A percentile compares a stretch with the other conserved stretches of the same genome.
These are phyloP conservation scores for Rhodeus uyekii DNA, from an alignment of 2,797 vertebrate genomes.

Conservation along the genomic window DNA sequence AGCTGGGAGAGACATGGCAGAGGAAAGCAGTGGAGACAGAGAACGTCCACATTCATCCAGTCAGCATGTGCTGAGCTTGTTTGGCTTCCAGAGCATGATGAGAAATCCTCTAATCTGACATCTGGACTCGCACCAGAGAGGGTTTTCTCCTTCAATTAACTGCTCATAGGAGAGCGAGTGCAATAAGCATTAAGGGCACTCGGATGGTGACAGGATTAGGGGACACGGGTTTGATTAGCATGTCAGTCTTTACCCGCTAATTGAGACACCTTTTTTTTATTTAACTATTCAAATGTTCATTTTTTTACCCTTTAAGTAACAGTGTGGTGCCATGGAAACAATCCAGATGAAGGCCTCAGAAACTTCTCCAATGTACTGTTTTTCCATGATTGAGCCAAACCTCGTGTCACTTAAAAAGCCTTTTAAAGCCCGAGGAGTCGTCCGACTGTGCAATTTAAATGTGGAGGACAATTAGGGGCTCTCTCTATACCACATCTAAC, in stretches of 20 bases:
- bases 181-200: background rate
- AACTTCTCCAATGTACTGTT: constrained; percentile 37
- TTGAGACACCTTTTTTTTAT: constrained; percentile 28
- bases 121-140: constrained; percentile 14
- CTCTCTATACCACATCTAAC: constrained; percentile 36
- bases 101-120: constrained; percentile 35
- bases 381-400: constrained; percentile 44
- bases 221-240: constrained; percentile 23
- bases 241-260: constrained; percentile 44
- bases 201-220: constrained; percentile 26
- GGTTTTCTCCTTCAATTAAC: constrained; percentile 34
- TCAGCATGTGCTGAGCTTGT: constrained; percentile 17
- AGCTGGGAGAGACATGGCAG: constrained; percentile 22
- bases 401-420: constrained; percentile 50
- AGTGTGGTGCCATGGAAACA: constrained; percentile 54
- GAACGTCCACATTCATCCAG: constrained; percentile 25
- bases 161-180: background rate
- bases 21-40: constrained; percentile 50
- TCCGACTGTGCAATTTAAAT: constrained; percentile 55
- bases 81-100: constrained; percentile 8
- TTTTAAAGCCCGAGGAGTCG: constrained; percentile 49
- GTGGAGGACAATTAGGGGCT: constrained; percentile 55
- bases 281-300: constrained; percentile 2
- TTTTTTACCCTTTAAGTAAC: constrained; percentile 39
- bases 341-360: constrained; percentile 18